Evolutionary conservation across 2,888 invertebrate species (phyloP).

Genomic region (Cryptus viduatorius): DNA sequence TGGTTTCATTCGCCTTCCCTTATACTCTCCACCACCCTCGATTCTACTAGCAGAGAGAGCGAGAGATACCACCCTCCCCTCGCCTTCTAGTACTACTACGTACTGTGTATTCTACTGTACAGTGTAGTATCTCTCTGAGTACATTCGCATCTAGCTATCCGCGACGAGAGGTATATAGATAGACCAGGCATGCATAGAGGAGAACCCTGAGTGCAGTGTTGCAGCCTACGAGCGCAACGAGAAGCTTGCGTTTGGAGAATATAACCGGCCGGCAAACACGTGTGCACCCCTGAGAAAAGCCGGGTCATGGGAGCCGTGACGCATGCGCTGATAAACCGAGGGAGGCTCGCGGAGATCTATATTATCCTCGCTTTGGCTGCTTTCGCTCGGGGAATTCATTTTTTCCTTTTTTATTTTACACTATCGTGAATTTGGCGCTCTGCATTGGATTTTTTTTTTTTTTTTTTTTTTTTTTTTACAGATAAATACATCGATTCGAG

Average conservation of each 20-base stretch:
- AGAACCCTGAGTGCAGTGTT: slow-evolving; percentile 10
- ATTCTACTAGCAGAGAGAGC: slow-evolving; percentile 51
- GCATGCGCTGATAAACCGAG: slow-evolving; percentile 20
- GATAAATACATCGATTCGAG: too few relatives aligned
- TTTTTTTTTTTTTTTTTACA: too few relatives aligned
- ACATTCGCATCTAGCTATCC: slow-evolving; percentile 52
- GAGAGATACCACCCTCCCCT: background rate
- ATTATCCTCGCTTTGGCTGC: background rate
- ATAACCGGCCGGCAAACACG: slow-evolving; percentile 59
- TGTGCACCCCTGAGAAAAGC: slow-evolving; percentile 64
- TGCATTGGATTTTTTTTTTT: background rate
- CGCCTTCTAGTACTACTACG: background rate
- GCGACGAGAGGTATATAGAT: background rate
- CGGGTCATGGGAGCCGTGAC: slow-evolving; percentile 55
- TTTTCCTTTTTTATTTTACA: background rate
- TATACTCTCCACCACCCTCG: slow-evolving; percentile 44
- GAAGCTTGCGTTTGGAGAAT: background rate
- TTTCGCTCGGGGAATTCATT: background rate
- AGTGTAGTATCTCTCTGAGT: slow-evolving; percentile 30
- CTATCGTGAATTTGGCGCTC: background rate
- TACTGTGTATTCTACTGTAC: slow-evolving; percentile 27
- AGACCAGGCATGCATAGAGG: background rate
- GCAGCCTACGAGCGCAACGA: background rate
- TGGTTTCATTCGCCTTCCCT: slow-evolving; percentile 69
- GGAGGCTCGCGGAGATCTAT: background rate